Percentiles rank a stretch among this genome's conserved stretches.
phyloP scores from a whole-genome alignment of 2,113 vertebrate genomes.

The Apteryx mantelli region DNA sequence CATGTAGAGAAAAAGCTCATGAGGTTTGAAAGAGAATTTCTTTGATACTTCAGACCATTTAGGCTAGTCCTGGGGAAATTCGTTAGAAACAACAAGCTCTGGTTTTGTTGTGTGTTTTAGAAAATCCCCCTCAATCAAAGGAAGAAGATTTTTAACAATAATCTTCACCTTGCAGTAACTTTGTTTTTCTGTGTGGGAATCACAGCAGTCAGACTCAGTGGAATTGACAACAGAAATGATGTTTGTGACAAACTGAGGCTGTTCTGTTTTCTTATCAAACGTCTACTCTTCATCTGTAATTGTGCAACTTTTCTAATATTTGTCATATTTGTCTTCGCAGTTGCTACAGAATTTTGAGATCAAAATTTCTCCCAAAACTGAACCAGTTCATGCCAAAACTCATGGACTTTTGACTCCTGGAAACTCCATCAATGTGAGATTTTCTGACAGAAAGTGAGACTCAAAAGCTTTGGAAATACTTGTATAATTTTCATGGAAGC shows the following conservation, averaged over 20 bases:
- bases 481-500: neutral
- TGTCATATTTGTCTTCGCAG: constrained; percentile 69
- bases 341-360: constrained; percentile 90
- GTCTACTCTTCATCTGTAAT: neutral
- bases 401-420: constrained; percentile 87
- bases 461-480: neutral
- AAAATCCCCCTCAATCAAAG: neutral
- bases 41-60: neutral
- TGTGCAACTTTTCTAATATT: constrained; percentile 17
- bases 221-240: neutral
- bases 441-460: constrained; percentile 79
- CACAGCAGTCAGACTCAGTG: neutral
- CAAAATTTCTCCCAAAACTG: constrained; percentile 76
- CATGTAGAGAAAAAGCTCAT: neutral
- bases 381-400: constrained; percentile 84
- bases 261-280: neutral
- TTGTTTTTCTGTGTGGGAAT: neutral
- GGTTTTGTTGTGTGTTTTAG: neutral
- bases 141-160: neutral
- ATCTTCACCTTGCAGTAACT: neutral
- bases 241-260: neutral
- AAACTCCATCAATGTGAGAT: constrained; percentile 82
- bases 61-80: neutral
- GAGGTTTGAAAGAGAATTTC: neutral
- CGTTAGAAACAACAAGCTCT: neutral